Percentiles rank a stretch among this genome's conserved stretches.
Evolutionary conservation across 2,113 vertebrate genomes (phyloP).

Genomic region (Ceuthmochares aereus): DNA sequence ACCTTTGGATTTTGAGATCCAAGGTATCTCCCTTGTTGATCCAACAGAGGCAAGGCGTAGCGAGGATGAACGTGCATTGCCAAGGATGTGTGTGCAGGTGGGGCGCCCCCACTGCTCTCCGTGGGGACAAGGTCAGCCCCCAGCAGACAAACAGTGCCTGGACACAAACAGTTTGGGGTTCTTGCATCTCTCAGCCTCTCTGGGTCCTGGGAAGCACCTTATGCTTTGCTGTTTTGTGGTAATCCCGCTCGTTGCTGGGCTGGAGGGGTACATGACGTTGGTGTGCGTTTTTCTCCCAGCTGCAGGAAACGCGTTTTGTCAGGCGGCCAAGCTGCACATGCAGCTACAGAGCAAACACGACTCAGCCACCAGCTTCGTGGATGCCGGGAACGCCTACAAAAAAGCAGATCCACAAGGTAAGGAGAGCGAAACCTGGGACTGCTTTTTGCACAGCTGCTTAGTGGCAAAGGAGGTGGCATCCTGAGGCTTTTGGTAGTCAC

Average conservation of each 20-base stretch:
- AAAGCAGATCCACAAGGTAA: slow-evolving; percentile 95
- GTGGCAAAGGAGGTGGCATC: rapidly evolving
- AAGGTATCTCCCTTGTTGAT: background rate
- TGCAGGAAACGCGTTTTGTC: slow-evolving; percentile 93
- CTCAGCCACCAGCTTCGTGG: slow-evolving; percentile 94
- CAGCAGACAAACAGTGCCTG: background rate
- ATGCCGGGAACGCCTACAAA: slow-evolving; percentile 95
- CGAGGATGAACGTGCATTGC: rapidly evolving
- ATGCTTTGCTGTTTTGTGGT: background rate
- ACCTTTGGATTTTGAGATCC: background rate
- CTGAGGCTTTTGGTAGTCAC: background rate
- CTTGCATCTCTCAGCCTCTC: background rate
- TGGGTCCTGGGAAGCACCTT: rapidly evolving
- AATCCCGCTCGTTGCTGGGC: rapidly evolving
- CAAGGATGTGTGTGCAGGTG: background rate
- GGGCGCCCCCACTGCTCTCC: too few relatives aligned
- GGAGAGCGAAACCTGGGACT: rapidly evolving
- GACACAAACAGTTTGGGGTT: background rate
- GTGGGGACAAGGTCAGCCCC: too few relatives aligned
- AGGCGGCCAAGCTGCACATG: slow-evolving; percentile 94
- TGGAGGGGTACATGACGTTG: rapidly evolving
- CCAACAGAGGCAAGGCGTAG: background rate
- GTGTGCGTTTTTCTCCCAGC: slow-evolving; percentile 73
- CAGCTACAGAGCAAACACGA: slow-evolving; percentile 98
- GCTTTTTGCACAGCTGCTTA: background rate